Evolutionary conservation across 2,797 vertebrate genomes (phyloP).

Genomic region (Crenuchus spilurus): DNA sequence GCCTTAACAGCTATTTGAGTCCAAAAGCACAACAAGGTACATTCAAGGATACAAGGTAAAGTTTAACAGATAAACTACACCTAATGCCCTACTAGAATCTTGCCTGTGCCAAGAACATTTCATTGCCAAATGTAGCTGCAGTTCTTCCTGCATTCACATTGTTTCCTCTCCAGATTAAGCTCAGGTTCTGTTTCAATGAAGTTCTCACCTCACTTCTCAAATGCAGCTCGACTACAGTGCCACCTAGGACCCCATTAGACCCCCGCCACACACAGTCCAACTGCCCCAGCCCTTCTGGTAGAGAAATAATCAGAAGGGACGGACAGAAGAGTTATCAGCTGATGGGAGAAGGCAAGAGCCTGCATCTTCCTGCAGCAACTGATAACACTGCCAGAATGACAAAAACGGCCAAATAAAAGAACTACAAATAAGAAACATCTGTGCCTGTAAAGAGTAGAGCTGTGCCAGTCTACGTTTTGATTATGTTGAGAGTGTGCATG

Average conservation of each 20-base stretch:
- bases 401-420: constrained; percentile 37
- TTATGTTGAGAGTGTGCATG: constrained; percentile 38
- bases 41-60: constrained; percentile 50
- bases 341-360: constrained; percentile 20
- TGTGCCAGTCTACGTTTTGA: constrained; percentile 35
- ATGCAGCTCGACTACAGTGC: constrained; percentile 43
- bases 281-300: constrained; percentile 20
- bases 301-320: constrained; percentile 35
- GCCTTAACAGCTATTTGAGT: constrained; percentile 23
- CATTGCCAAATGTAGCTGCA: background rate
- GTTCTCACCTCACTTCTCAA: constrained; percentile 24
- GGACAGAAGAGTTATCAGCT: constrained; percentile 34
- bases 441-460: constrained; percentile 48
- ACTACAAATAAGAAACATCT: constrained; percentile 39
- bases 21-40: constrained; percentile 46
- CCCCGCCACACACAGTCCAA: constrained; percentile 27
- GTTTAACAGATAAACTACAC: constrained; percentile 16
- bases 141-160: background rate
- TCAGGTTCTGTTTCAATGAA: background rate
- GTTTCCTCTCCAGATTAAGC: constrained; percentile 3
- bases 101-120: background rate
- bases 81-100: constrained; percentile 41
- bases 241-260: constrained; percentile 22
- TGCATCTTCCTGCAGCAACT: constrained; percentile 28
- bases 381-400: constrained; percentile 22